A percentile compares a stretch with the other conserved stretches of the same genome.
Conservation (phyloP, 2,113 vertebrate species). For the Gambusia holbrooki region DNA sequence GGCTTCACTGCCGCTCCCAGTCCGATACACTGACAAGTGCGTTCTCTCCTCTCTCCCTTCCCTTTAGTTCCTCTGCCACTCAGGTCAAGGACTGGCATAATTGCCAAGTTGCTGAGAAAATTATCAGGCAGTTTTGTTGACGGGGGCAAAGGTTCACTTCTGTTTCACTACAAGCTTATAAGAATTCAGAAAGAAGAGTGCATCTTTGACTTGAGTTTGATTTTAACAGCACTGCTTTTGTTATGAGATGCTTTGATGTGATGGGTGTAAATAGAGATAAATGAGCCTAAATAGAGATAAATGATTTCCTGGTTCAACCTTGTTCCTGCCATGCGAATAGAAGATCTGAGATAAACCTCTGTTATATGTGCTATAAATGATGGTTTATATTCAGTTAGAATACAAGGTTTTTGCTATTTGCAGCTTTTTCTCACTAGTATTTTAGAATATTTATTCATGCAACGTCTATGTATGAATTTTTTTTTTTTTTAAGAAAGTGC, state of each 20-base stretch:
- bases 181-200: slow-evolving; percentile 32
- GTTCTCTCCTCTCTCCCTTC: slow-evolving; percentile 3
- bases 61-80: slow-evolving; percentile 8
- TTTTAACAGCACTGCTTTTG: neutral
- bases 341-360: neutral
- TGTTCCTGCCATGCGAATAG: too few relatives aligned
- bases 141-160: slow-evolving; percentile 46
- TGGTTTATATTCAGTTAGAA: neutral
- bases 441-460: neutral
- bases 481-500: too few relatives aligned
- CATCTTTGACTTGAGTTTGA: slow-evolving; percentile 30
- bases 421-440: neutral
- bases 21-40: slow-evolving; percentile 50
- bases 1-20: slow-evolving; percentile 46
- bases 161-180: slow-evolving; percentile 37
- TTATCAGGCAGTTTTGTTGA: slow-evolving; percentile 62
- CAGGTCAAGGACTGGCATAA: slow-evolving; percentile 69
- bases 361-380: neutral
- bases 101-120: slow-evolving; percentile 58
- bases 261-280: neutral
- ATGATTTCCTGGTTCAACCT: neutral
- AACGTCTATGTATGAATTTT: too few relatives aligned
- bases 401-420: neutral
- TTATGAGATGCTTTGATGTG: neutral
- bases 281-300: neutral